Evolutionary conservation across 2,797 vertebrate genomes (phyloP).

Genomic region (Coilia nasus): DNA sequence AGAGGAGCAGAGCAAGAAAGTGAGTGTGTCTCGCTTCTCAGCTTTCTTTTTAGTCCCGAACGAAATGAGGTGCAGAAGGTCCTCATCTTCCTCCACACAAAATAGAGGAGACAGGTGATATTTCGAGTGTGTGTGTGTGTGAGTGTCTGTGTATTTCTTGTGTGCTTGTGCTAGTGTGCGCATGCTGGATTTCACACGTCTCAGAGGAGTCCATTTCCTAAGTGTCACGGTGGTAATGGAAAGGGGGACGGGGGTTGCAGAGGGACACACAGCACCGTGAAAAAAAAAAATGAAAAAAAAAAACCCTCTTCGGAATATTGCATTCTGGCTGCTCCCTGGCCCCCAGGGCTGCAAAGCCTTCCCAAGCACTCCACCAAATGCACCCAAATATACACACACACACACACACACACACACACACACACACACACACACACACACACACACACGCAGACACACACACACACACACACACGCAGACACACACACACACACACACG

Average conservation of each 20-base stretch:
- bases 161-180: constrained; percentile 58
- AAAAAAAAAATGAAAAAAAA: constrained; percentile 25
- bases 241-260: constrained; percentile 57
- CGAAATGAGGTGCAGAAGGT: constrained; percentile 12
- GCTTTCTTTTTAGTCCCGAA: not conserved
- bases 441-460: too few species aligned
- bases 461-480: too few species aligned
- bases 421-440: too few species aligned
- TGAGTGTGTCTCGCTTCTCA: not conserved
- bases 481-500: too few species aligned
- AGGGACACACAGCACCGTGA: constrained; percentile 16
- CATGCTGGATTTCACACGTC: constrained; percentile 59
- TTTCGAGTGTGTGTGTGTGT: constrained; percentile 32
- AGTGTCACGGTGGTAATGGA: constrained; percentile 62
- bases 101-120: not conserved
- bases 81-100: not conserved
- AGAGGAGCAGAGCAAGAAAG: not conserved
- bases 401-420: too few species aligned
- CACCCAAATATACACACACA: not conserved
- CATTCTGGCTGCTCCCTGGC: constrained; percentile 53
- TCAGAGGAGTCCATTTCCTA: constrained; percentile 69
- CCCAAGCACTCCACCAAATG: not conserved
- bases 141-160: constrained; percentile 4
- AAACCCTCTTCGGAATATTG: constrained; percentile 38
- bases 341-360: not conserved